phyloP scores from a whole-genome alignment of 2,113 vertebrate genomes.

The Gorsachius goisagi region DNA sequence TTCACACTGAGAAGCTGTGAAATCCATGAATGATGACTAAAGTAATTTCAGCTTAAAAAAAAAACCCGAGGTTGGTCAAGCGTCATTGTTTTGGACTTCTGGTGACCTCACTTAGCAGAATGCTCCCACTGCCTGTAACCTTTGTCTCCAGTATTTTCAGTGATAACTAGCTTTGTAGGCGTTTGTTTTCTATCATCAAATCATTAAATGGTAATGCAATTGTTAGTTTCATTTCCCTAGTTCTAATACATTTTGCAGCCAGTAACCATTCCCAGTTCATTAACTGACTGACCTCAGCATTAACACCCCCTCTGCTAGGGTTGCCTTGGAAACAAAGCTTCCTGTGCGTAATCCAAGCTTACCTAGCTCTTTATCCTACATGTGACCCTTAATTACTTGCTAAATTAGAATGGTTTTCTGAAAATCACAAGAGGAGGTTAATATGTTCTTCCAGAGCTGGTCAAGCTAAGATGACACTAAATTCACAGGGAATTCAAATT shows the following conservation, averaged over 20 bases:
- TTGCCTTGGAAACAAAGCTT: conserved; percentile 88
- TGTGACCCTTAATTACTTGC: conserved; percentile 89
- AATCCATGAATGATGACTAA: conserved; percentile 13
- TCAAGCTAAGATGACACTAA: conserved; percentile 84
- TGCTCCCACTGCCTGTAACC: not conserved
- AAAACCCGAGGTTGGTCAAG: not conserved
- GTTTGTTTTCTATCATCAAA: conserved; percentile 63
- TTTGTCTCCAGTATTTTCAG: conserved; percentile 7
- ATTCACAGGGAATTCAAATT: conserved; percentile 82
- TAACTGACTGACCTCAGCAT: conserved; percentile 77
- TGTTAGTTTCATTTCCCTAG: conserved; percentile 65
- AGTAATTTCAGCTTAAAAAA: not conserved
- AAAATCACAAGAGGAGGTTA: conserved; percentile 86
- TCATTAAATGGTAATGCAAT: conserved; percentile 64
- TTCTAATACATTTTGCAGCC: conserved; percentile 65
- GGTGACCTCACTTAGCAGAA: conserved; percentile 4
- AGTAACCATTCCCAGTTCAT: conserved; percentile 80
- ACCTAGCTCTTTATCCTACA: conserved; percentile 84
- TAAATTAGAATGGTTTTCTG: conserved; percentile 87
- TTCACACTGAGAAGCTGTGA: not conserved
- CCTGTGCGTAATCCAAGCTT: conserved; percentile 87
- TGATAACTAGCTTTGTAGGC: conserved; percentile 10
- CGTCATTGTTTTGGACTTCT: conserved; percentile 8
- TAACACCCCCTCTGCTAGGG: conserved; percentile 68
- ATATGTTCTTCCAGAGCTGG: conserved; percentile 85